These are phyloP conservation scores for Orestias chungarensis DNA, from an alignment of 2,797 vertebrate species.

Conservation along the genomic window DNA sequence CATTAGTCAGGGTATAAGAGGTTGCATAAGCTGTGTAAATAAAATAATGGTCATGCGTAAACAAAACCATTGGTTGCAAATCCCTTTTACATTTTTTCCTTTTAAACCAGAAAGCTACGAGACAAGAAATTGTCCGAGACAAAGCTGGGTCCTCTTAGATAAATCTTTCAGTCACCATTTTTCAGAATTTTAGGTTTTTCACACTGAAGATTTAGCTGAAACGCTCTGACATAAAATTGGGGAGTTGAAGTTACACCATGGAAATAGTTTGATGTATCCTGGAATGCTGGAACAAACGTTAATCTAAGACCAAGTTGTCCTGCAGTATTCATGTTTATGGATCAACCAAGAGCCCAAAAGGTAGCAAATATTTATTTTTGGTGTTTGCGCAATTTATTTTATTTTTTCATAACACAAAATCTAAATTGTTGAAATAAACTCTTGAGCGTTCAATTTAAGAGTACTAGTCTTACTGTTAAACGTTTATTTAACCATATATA, in stretches of 20 bases:
- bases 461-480: neutral
- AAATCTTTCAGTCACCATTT: neutral
- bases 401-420: neutral
- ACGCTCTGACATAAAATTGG: neutral
- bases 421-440: neutral
- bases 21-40: too few relatives aligned
- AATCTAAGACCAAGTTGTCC: too few relatives aligned
- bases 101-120: too few relatives aligned
- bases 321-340: neutral
- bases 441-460: neutral
- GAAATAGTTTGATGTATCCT: too few relatives aligned
- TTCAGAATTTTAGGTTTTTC: neutral
- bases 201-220: neutral
- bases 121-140: too few relatives aligned
- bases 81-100: too few relatives aligned
- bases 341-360: neutral
- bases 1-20: too few relatives aligned
- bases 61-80: neutral
- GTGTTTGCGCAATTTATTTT: neutral
- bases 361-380: neutral
- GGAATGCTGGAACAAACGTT: too few relatives aligned
- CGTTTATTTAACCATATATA: too few relatives aligned
- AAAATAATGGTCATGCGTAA: too few relatives aligned
- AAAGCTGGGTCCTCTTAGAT: neutral
- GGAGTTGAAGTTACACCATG: neutral